These are phyloP conservation scores for Lasioglossum pauxillum DNA, from an alignment of 2,888 invertebrate genomes.

Conservation along the genomic window DNA sequence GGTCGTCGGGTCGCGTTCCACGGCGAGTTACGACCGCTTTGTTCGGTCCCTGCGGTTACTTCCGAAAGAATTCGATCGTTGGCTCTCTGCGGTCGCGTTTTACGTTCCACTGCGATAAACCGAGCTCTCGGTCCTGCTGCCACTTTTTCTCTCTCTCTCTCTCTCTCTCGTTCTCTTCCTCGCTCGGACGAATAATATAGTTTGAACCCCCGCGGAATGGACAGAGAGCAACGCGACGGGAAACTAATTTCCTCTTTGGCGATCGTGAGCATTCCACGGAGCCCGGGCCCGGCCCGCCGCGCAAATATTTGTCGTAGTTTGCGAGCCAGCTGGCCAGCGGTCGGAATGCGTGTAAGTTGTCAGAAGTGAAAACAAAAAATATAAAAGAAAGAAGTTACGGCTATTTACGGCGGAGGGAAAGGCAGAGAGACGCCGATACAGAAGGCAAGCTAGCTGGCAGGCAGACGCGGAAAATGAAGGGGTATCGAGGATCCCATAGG, in stretches of 20 bases:
- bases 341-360: slow-evolving; percentile 8
- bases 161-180: neutral
- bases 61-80: slow-evolving; percentile 51
- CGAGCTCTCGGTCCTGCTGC: neutral
- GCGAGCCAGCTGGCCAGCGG: neutral
- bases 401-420: slow-evolving; percentile 17
- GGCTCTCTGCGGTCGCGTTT: slow-evolving; percentile 31
- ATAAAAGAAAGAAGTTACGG: neutral
- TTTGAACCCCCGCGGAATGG: slow-evolving; percentile 16
- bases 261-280: neutral
- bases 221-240: neutral
- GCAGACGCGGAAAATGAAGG: slow-evolving; percentile 57
- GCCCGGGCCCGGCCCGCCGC: neutral
- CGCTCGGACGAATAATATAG: slow-evolving; percentile 12
- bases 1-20: slow-evolving; percentile 44
- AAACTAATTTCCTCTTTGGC: slow-evolving; percentile 44
- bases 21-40: slow-evolving; percentile 56
- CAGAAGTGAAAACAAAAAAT: neutral
- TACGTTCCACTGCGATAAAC: slow-evolving; percentile 17
- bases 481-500: slow-evolving; percentile 66
- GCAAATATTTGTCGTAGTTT: slow-evolving; percentile 19
- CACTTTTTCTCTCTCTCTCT: neutral
- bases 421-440: neutral
- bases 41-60: slow-evolving; percentile 39
- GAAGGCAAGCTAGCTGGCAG: slow-evolving; percentile 19